These are phyloP conservation scores for Lytechinus pictus DNA, from an alignment of 35 echinoderm and acorn worm species.

Conservation along the genomic window DNA sequence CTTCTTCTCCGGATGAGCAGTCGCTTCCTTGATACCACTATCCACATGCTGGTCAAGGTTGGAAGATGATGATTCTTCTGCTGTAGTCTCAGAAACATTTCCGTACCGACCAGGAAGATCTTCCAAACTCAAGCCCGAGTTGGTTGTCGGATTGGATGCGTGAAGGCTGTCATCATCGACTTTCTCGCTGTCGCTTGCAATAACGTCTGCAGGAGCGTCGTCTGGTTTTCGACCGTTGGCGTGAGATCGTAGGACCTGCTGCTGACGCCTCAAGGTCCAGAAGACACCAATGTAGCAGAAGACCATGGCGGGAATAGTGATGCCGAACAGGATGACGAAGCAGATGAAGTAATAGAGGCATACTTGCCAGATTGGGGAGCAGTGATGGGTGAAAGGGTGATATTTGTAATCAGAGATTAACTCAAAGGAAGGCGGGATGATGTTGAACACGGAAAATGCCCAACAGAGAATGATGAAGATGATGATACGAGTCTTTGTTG, in stretches of 20 bases:
- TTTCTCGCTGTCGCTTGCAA: neutral
- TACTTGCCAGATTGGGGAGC: neutral
- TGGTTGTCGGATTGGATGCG: neutral
- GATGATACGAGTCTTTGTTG: neutral
- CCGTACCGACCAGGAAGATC: neutral
- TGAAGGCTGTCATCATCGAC: neutral
- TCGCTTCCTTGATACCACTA: neutral
- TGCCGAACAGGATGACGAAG: neutral
- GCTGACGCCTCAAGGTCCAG: neutral
- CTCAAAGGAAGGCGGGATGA: neutral
- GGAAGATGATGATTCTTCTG: neutral
- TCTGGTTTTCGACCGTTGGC: too few relatives aligned
- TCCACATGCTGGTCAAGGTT: neutral
- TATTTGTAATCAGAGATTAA: neutral
- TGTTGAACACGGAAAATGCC: neutral
- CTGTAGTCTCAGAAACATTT: neutral
- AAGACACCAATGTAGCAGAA: slow-evolving; percentile 8
- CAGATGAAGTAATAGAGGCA: slow-evolving; percentile 26
- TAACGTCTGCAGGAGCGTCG: neutral
- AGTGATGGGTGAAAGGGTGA: neutral
- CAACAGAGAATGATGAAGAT: slow-evolving; percentile 10
- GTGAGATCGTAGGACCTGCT: neutral
- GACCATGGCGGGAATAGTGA: slow-evolving; percentile 8
- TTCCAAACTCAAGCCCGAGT: neutral
- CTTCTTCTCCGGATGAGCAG: neutral